phyloP scores from a whole-genome alignment of 1,140 invertebrate genomes.

The Hycleus cichorii region DNA sequence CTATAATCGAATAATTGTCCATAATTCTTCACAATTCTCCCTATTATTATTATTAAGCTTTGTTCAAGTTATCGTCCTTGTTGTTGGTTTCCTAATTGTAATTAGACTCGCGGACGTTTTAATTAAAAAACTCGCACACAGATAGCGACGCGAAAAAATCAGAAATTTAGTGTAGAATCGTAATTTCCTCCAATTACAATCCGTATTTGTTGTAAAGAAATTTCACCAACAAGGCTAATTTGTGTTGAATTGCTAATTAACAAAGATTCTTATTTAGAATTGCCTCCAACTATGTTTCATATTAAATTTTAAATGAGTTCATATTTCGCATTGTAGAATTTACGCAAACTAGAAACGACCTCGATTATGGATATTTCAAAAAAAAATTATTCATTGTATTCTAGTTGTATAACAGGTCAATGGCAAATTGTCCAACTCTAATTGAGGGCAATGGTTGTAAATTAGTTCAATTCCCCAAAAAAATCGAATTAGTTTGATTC shows the following conservation, averaged over 20 bases:
- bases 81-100: background rate
- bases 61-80: no score
- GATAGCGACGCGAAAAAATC: background rate
- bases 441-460: no score
- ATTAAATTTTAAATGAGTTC: background rate
- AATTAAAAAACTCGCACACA: background rate
- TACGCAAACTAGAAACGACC: conserved; percentile 10
- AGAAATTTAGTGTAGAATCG: background rate
- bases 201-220: background rate
- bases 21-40: no score
- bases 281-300: background rate
- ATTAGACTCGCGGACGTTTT: conserved; percentile 1
- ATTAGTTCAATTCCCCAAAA: no score
- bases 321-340: conserved; percentile 4
- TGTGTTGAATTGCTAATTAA: background rate
- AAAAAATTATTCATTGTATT: conserved; percentile 5
- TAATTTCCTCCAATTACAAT: background rate
- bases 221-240: conserved; percentile 6
- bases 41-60: no score
- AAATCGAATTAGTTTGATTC: no score
- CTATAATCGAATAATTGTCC: no score
- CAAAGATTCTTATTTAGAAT: background rate
- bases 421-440: background rate
- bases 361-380: conserved; percentile 6
- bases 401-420: background rate